These are phyloP conservation scores for Cataglyphis altisquamis DNA, from an alignment of 2,888 invertebrate genomes.

Conservation along the genomic window DNA sequence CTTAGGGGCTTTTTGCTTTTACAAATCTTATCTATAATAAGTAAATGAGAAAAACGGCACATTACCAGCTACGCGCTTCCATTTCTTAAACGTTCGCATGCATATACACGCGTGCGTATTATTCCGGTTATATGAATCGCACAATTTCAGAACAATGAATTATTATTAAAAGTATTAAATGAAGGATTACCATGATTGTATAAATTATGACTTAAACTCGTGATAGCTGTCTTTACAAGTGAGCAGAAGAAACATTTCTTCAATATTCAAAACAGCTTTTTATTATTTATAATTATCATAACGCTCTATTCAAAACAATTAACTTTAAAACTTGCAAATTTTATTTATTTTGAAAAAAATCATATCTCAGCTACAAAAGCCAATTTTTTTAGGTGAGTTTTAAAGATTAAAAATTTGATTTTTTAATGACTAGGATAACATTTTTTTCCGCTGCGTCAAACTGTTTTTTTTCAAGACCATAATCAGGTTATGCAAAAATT, in stretches of 20 bases:
- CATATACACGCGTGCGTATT: not conserved
- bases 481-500: too few relatives aligned
- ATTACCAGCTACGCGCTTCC: not conserved
- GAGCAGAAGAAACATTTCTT: not conserved
- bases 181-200: not conserved
- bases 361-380: not conserved
- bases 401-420: not conserved
- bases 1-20: conserved; percentile 67
- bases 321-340: not conserved
- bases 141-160: conserved; percentile 44
- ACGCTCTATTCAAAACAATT: not conserved
- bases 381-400: not conserved
- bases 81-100: not conserved
- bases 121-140: conserved; percentile 5
- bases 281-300: not conserved
- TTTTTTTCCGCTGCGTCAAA: too few relatives aligned
- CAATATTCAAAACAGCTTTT: too few relatives aligned
- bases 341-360: not conserved
- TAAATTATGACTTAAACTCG: not conserved
- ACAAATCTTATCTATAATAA: conserved; percentile 50
- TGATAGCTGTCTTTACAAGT: not conserved
- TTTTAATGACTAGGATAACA: not conserved
- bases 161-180: conserved; percentile 16
- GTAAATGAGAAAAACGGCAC: conserved; percentile 36
- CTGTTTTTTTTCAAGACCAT: too few relatives aligned